These are phyloP conservation scores for Trachelus tabidus DNA, from an alignment of 2,888 invertebrate genomes.

Conservation along the genomic window DNA sequence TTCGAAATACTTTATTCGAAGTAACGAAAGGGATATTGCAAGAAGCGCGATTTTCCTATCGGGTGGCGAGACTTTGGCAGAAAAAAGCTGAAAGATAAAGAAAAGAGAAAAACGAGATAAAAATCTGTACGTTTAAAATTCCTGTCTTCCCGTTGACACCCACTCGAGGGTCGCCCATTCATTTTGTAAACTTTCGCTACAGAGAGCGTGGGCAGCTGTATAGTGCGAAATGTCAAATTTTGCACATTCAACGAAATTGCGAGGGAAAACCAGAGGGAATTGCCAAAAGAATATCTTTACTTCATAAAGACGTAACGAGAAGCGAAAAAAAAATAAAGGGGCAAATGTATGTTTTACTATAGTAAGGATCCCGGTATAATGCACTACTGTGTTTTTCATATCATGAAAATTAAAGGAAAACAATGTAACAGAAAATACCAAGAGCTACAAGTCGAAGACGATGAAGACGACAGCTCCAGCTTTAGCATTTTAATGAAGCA, in stretches of 20 bases:
- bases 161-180: not conserved
- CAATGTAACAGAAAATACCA: not conserved
- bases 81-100: slow-evolving; percentile 6
- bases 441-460: not conserved
- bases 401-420: slow-evolving; percentile 27
- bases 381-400: slow-evolving; percentile 29
- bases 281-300: not conserved
- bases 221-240: too few relatives aligned
- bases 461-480: not conserved
- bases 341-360: not conserved
- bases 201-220: too few relatives aligned
- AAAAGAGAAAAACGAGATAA: not conserved
- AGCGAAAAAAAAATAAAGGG: not conserved
- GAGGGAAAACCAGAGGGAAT: not conserved
- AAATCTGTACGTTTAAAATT: not conserved
- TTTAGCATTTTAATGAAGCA: slow-evolving; percentile 23
- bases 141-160: not conserved
- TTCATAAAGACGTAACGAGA: not conserved
- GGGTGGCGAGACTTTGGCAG: slow-evolving; percentile 1
- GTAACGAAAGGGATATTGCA: not conserved
- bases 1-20: not conserved
- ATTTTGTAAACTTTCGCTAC: too few relatives aligned
- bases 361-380: not conserved
- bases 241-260: too few relatives aligned
- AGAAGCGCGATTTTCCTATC: not conserved